phyloP scores from a whole-genome alignment of 2,113 vertebrate species.

The Neoarius graeffei region DNA sequence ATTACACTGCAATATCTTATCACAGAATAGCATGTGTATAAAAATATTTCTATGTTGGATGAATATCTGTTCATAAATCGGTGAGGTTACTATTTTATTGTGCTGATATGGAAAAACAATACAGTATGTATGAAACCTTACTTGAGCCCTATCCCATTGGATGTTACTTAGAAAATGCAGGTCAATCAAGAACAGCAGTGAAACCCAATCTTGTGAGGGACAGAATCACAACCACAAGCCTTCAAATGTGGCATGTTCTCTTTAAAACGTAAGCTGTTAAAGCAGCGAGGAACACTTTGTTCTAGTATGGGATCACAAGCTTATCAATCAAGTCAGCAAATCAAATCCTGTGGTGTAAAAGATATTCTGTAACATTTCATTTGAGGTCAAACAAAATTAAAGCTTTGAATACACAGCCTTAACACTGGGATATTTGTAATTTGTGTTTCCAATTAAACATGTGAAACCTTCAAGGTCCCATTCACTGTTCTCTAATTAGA shows the following conservation, averaged over 20 bases:
- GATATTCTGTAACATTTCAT: background rate
- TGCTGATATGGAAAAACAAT: background rate
- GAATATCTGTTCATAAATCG: background rate
- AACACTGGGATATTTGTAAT: background rate
- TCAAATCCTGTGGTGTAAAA: background rate
- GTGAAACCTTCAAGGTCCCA: conserved; percentile 8
- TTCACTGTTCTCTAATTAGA: conserved; percentile 29
- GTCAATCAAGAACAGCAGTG: background rate
- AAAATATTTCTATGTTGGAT: background rate
- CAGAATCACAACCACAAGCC: background rate
- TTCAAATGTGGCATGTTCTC: background rate
- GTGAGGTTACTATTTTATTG: background rate
- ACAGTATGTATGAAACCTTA: background rate
- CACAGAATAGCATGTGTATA: background rate
- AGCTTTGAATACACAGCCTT: background rate
- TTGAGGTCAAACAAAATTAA: background rate
- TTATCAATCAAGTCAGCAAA: background rate
- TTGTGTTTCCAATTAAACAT: background rate
- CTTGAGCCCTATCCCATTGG: background rate
- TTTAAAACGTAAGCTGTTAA: conserved; percentile 3
- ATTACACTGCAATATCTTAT: background rate
- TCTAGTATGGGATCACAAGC: background rate
- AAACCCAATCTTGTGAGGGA: background rate
- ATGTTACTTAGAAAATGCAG: background rate
- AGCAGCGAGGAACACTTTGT: background rate